Conservation (phyloP, 1,140 invertebrate genomes). For the Psix sp. region DNA sequence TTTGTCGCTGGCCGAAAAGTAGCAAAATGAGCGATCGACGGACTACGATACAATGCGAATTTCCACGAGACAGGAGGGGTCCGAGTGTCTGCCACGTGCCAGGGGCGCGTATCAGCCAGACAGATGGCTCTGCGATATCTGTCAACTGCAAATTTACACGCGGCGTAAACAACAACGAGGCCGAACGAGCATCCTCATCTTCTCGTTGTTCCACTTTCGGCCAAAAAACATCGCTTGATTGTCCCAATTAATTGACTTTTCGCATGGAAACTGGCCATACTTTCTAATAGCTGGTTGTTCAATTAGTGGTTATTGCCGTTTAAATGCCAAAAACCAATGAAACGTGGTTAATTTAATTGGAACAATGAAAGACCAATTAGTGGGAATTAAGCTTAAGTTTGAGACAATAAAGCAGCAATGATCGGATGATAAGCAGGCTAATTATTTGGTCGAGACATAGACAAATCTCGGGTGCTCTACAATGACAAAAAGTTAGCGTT, state of each 20-base stretch:
- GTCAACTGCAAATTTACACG: too few species aligned
- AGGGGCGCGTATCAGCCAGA: background rate
- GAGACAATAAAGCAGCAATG: conserved; percentile 22
- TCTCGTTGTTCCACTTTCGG: too few species aligned
- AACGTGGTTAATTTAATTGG: conserved; percentile 27
- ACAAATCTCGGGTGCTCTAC: too few species aligned
- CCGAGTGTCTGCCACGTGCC: background rate
- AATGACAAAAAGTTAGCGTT: too few species aligned
- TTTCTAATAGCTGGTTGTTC: conserved; percentile 1
- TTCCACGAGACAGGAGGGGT: background rate
- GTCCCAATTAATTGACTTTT: too few species aligned
- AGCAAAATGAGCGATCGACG: conserved; percentile 9
- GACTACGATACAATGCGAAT: background rate
- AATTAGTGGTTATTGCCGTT: conserved; percentile 22
- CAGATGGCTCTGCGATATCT: too few species aligned
- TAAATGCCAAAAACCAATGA: conserved; percentile 18
- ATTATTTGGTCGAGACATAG: conserved; percentile 10
- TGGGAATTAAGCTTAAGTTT: conserved; percentile 47
- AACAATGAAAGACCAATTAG: conserved; percentile 22
- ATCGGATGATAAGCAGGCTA: conserved; percentile 21
- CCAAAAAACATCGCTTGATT: too few species aligned
- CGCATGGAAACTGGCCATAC: background rate
- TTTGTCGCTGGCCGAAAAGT: background rate
- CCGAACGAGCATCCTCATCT: too few species aligned
- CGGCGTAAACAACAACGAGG: too few species aligned